Conservation (phyloP, 2,113 vertebrate genomes). For the Lasiurus cinereus region DNA sequence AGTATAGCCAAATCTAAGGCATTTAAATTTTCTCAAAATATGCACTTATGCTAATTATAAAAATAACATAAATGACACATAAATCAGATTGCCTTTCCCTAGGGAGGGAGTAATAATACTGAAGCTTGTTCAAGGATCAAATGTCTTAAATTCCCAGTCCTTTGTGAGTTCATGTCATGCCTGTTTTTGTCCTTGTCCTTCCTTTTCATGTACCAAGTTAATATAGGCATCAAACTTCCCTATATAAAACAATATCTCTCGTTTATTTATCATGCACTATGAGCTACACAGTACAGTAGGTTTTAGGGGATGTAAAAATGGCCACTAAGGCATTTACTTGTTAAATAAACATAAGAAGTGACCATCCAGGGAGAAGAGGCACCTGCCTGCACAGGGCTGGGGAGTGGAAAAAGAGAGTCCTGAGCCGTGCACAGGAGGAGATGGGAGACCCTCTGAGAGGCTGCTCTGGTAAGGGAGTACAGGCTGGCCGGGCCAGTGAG, state of each 20-base stretch:
- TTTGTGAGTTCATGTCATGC: background rate
- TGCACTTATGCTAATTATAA: slow-evolving; percentile 4
- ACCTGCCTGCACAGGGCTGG: no score
- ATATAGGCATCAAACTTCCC: background rate
- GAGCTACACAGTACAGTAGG: background rate
- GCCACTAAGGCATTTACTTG: background rate
- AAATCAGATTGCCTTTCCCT: background rate
- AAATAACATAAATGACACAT: background rate
- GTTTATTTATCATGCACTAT: background rate
- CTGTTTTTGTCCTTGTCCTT: background rate
- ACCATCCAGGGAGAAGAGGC: background rate
- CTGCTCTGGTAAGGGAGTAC: background rate
- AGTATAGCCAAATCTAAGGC: background rate
- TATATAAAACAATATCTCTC: background rate
- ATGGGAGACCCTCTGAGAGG: background rate
- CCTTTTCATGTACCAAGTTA: background rate
- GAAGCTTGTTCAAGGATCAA: slow-evolving; percentile 20
- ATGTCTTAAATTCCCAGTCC: background rate
- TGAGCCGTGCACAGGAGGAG: background rate
- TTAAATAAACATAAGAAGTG: background rate
- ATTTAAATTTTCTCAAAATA: slow-evolving; percentile 53
- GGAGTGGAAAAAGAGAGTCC: background rate
- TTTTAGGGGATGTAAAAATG: background rate
- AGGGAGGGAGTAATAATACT: background rate
- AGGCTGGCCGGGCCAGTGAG: background rate